Percentiles rank a stretch among this genome's conserved stretches.
Evolutionary conservation across 1,140 invertebrate species (phyloP).

Genomic region (Chelonus insularis): DNA sequence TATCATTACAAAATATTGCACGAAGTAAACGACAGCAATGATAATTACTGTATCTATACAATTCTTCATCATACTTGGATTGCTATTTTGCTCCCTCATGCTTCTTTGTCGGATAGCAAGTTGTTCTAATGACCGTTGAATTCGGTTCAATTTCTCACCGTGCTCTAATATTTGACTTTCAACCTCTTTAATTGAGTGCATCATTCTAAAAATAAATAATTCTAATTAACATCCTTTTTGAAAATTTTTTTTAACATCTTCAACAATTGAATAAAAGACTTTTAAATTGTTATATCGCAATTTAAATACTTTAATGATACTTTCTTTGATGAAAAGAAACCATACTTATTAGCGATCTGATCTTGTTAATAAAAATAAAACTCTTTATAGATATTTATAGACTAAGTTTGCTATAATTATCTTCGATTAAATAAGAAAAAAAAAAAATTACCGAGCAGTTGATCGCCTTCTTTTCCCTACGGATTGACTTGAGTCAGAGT

Average conservation of each 20-base stretch:
- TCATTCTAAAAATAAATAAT: slow-evolving; percentile 42
- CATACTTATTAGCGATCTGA: too few relatives aligned
- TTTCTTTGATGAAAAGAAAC: too few relatives aligned
- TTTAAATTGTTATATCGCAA: too few relatives aligned
- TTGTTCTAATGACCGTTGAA: slow-evolving; percentile 55
- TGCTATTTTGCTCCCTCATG: slow-evolving; percentile 45
- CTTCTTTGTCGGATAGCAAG: slow-evolving; percentile 51
- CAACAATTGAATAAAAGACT: too few relatives aligned
- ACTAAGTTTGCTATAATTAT: too few relatives aligned
- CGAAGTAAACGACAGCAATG: slow-evolving; percentile 49
- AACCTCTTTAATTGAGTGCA: slow-evolving; percentile 49
- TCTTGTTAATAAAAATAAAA: too few relatives aligned
- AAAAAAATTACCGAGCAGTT: slow-evolving; percentile 43
- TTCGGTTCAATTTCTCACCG: slow-evolving; percentile 53
- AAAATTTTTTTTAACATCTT: too few relatives aligned
- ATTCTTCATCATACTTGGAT: slow-evolving; percentile 47
- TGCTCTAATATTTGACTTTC: slow-evolving; percentile 51
- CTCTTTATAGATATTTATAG: too few relatives aligned
- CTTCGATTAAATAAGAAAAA: too few relatives aligned
- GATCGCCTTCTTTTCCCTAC: slow-evolving; percentile 53
- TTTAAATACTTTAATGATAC: too few relatives aligned
- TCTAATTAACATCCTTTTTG: too few relatives aligned
- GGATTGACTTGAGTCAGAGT: slow-evolving; percentile 60
- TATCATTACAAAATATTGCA: slow-evolving; percentile 51
- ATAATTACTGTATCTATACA: slow-evolving; percentile 51